Base-by-base conservation (phyloP, 2,888 invertebrate genomes). In the Fissipunctia ypsillon region DNA sequence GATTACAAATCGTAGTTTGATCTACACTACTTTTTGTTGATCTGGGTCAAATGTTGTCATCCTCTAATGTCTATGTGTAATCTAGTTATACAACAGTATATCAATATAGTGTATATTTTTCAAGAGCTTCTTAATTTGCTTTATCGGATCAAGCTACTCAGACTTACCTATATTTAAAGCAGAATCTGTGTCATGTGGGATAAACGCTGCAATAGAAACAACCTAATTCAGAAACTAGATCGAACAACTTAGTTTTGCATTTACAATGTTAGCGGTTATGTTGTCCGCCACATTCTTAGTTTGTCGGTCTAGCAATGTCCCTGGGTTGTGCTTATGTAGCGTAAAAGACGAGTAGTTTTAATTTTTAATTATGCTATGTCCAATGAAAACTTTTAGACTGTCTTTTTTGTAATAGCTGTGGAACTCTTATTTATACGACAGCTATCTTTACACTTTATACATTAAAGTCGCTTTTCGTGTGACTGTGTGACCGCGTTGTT, bases 211-310 rank as follows among this genome's bases (percentile, higher is more conserved):
- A 78, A 78, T 78, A 72, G 64, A 57, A 64, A 72, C 52, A 72
- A 72, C 64, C 38, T 63, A 50, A 54, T 79, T 78, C 38, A 56
- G 61, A 63, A 78, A 79, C 67, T 78, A 25, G 73, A 57, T 65
- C 80, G 73, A 79, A 79, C 77, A 73, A 78, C 61, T 79, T 79
- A 72, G 73, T 77, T 73, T 78, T 73, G 76, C 67, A 78, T 78
- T 72, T 66, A 79, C 80, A 73, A 63, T 65, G 78, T 65, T 64
- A 25, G 45, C 25, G 78, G 63, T 72, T 71, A 78, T 76, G 56
- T 52, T 52, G 63, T 59, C 52, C 61, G 54, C 61, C 52, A n/a
- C 43, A 41, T 48, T 52, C 57, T 78, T 52, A 64, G 56, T 56
- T 76, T 70, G 78, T 61, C 10, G 48, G 48, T 28, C 16, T 70